A percentile compares a stretch with the other conserved stretches of the same genome.
phyloP scores from a whole-genome alignment of 2,888 invertebrate genomes.

The Drosophila cyrtoloma region DNA sequence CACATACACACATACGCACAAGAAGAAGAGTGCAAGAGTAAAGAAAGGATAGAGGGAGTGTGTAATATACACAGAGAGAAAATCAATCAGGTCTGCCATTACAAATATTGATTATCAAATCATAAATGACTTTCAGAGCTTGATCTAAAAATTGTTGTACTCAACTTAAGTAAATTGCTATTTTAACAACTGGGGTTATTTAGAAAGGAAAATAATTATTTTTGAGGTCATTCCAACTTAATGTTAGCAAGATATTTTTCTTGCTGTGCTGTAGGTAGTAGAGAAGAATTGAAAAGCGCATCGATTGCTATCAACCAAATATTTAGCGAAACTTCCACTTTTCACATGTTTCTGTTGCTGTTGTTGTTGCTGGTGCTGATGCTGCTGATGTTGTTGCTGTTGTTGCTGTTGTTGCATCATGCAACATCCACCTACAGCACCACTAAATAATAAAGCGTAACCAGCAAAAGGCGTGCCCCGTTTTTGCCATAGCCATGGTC shows the following conservation, averaged over 20 bases:
- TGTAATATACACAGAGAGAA: constrained; percentile 4
- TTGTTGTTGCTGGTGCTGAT: background rate
- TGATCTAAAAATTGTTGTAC: background rate
- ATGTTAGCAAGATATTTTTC: background rate
- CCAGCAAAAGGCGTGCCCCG: constrained; percentile 78
- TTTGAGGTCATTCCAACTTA: background rate
- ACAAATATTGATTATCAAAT: background rate
- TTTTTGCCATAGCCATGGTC: constrained; percentile 39
- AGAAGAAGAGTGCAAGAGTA: constrained; percentile 9
- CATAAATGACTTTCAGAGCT: background rate
- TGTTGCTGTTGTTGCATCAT: constrained; percentile 7
- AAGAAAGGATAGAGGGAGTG: constrained; percentile 2
- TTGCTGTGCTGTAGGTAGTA: background rate
- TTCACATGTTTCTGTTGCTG: constrained; percentile 53
- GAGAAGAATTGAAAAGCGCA: constrained; percentile 30
- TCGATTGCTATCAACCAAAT: constrained; percentile 62
- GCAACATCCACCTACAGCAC: constrained; percentile 69
- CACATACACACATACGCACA: background rate
- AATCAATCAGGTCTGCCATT: background rate
- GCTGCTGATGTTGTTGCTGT: background rate
- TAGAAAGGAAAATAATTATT: background rate
- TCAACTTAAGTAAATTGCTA: background rate
- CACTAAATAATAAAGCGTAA: constrained; percentile 79
- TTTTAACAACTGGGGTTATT: background rate
- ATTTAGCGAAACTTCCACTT: constrained; percentile 77